Conservation (phyloP, 2,888 invertebrate species). For the Electrophaes corylata region DNA sequence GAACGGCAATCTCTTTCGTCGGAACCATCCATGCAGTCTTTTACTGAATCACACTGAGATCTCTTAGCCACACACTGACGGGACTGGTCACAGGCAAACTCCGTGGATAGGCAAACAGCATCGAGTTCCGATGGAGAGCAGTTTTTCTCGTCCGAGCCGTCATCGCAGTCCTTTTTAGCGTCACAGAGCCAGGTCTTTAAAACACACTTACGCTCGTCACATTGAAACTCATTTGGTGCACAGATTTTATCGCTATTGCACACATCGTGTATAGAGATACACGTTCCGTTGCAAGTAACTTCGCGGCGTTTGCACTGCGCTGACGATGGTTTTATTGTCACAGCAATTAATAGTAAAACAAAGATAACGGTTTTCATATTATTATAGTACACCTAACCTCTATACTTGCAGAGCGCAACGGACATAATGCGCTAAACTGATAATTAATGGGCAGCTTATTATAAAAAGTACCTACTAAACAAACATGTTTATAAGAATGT, state of each 20-base stretch:
- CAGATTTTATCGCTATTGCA: constrained; percentile 5
- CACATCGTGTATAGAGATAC: constrained; percentile 1
- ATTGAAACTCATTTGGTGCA: constrained; percentile 7
- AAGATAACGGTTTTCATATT: background rate
- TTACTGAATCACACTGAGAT: background rate
- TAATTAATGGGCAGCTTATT: too few relatives aligned
- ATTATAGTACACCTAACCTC: background rate
- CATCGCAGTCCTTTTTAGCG: background rate
- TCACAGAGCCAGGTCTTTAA: background rate
- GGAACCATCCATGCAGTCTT: background rate
- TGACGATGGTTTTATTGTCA: background rate
- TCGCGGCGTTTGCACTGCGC: constrained; percentile 1
- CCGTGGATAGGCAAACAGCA: background rate
- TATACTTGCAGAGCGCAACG: background rate
- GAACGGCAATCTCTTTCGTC: constrained; percentile 3
- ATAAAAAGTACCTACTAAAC: too few relatives aligned
- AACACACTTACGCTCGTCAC: background rate
- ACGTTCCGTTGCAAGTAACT: constrained; percentile 4
- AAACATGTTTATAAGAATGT: background rate
- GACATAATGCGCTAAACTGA: constrained; percentile 5
- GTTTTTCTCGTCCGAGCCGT: background rate
- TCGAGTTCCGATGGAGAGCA: background rate
- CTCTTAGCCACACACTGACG: background rate
- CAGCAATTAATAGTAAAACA: background rate
- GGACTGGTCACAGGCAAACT: background rate